phyloP scores from a whole-genome alignment of 2,113 vertebrate species.

The Brachionichthys hirsutus region DNA sequence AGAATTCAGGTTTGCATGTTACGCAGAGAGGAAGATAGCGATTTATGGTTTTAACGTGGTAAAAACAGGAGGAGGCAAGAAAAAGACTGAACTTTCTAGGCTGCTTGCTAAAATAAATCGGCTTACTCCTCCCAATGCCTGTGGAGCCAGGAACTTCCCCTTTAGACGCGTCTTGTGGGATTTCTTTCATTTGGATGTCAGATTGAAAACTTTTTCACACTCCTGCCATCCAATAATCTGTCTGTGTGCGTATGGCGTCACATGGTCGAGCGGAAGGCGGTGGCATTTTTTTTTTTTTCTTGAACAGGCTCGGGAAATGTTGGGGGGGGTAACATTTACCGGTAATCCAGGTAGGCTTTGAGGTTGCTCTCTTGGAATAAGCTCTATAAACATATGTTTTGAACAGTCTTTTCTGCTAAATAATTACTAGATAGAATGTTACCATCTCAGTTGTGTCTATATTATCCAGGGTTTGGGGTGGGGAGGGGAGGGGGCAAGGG shows the following conservation, averaged over 20 bases:
- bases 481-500: neutral
- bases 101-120: conserved; percentile 68
- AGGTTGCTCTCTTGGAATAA: conserved; percentile 37
- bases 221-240: conserved; percentile 61
- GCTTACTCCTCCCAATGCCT: conserved; percentile 2
- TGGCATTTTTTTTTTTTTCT: conserved; percentile 1
- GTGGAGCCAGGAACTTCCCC: conserved; percentile 40
- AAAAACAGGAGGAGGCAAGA: conserved; percentile 34
- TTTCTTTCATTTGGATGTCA: conserved; percentile 73
- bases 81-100: conserved; percentile 50
- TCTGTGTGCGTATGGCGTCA: conserved; percentile 16
- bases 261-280: conserved; percentile 29
- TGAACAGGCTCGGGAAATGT: conserved; percentile 34
- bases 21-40: conserved; percentile 41
- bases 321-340: conserved; percentile 31
- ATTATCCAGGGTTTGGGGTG: conserved; percentile 46
- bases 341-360: conserved; percentile 57
- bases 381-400: conserved; percentile 39
- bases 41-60: conserved; percentile 60
- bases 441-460: conserved; percentile 48
- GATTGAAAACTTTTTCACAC: conserved; percentile 64
- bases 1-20: conserved; percentile 7
- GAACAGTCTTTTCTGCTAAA: conserved; percentile 31
- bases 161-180: conserved; percentile 33
- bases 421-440: conserved; percentile 60